Evolutionary conservation across 2,888 invertebrate genomes (phyloP), one percentile per base, ranked within the genome.

Genomic region (Cerceris rybyensis): DNA sequence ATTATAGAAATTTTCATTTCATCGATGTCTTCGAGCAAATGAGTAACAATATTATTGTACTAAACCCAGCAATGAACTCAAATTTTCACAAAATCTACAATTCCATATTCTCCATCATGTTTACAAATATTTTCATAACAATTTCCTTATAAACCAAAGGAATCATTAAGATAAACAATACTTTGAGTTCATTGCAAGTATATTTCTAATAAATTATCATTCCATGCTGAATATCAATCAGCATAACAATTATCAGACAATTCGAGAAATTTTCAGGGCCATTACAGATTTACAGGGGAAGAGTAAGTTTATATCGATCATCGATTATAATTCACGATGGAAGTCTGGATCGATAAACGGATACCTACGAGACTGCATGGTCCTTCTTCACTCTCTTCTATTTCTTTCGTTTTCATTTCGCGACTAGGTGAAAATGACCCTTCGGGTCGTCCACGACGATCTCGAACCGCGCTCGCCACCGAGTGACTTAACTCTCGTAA

Each of bases 311-410:
- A 59, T 49, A 67, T 64, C 64, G 64, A 46, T 0, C 69, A 68
- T 64, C 65, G 74, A 60, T 28, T 28, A 28, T 28, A 28, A 28
- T 28, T 28, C 28, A 28, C 28, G 28, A 28, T 28, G 28, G 28
- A 28, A 4, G 28, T 28, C 28, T 28, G 28, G 65, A 59, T 46
- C 9, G 11, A n/a, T 17, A 70, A 49, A 59, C 79, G 87, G 88
- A 88, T 88, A 86, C 88, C 78, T 87, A 86, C 85, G 82, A 84
- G 86, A 86, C 82, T 81, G 80, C 76, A 81, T 75, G 87, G 86
- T 81, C 85, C 85, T 80, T 28, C 28, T 28, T 72, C 77, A 80
- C 66, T 80, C 73, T 83, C 68, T 84, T 84, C 71, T 80, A 79
- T 83, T 58, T 85, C 83, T 86, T 82, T 74, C 76, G 78, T 85